Evolutionary conservation across 2,888 invertebrate genomes (phyloP), one percentile per base, ranked within the genome.

Genomic region (Drosophila formosana): DNA sequence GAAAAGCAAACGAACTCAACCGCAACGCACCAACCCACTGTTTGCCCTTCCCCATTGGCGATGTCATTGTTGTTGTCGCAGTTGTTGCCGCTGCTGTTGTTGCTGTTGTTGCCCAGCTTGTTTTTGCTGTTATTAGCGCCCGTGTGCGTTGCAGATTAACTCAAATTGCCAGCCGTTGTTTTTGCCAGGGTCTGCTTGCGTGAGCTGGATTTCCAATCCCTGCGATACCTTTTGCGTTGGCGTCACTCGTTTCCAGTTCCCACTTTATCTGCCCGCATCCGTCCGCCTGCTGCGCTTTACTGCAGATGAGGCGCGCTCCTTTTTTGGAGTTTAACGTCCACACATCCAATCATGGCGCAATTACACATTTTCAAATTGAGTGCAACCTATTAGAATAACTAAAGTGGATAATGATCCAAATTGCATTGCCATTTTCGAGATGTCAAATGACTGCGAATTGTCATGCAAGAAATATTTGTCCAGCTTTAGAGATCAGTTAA

Each of bases 311-410:
- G 13, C 41, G 55, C 43, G 43, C 23, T 55, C 45, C 32, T 55
- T 45, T 45, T 47, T 69, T 50, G 50, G 9, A 52, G 26, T 39
- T 39, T 11, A 18, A 5, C 49, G 8, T 4, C 11, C 7, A 39
- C 23, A 37, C 53, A 50, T 37, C 53, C 57, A 74, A 65, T 74
- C 66, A 74, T 78, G 69, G 57, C 50, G 66, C 75, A 65, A 68
- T 73, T 75, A 61, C 9, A 70, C 75, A 77, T 75, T 76, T 75
- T 75, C 66, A 75, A 70, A 63, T 71, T 75, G 64, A 61, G 79
- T 75, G 79, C 63, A 66, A 53, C 65, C 75, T 75, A 72, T 71
- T 79, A 68, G 60, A 79, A 75, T 78, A 79, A 79, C 68, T 79
- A 68, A 79, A 79, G 75, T 79, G 67, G 67, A 49, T 23, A 49